These are phyloP conservation scores for Dysidea cf. avara DNA, from an alignment of 37 sponge, comb jelly and placozoan genomes.

Conservation along the genomic window DNA sequence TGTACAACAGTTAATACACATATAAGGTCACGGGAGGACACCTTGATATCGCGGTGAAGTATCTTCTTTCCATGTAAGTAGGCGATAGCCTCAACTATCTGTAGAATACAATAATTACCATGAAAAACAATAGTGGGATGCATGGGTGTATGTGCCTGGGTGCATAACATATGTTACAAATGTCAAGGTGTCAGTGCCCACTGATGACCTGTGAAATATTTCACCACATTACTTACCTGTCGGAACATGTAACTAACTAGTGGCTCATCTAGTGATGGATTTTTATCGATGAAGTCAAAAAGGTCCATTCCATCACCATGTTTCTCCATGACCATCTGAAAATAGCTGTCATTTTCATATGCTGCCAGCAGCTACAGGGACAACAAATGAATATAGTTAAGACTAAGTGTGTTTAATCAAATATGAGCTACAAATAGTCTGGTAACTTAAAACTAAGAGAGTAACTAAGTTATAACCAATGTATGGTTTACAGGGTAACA, in stretches of 20 bases:
- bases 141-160: too few species aligned
- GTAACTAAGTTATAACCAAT: background rate
- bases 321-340: constrained; percentile 95
- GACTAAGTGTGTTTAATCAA: background rate
- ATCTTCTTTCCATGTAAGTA: constrained; percentile 66
- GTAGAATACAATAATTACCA: background rate
- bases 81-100: constrained; percentile 53
- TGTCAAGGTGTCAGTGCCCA: background rate
- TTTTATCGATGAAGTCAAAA: constrained; percentile 86
- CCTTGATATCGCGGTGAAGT: constrained; percentile 76
- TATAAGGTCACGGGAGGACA: background rate
- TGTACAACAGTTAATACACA: background rate
- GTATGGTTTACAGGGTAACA: constrained; percentile 16
- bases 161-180: too few species aligned
- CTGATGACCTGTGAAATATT: background rate
- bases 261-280: constrained; percentile 66
- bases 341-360: constrained; percentile 84
- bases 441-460: background rate
- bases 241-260: constrained; percentile 90
- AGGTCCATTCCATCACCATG: constrained; percentile 94
- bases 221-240: constrained; percentile 51
- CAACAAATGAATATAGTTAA: background rate
- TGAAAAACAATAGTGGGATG: too few species aligned
- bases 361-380: constrained; percentile 70
- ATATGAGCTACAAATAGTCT: background rate